Conservation (phyloP, 2,113 vertebrate genomes). For the Prionailurus viverrinus region DNA sequence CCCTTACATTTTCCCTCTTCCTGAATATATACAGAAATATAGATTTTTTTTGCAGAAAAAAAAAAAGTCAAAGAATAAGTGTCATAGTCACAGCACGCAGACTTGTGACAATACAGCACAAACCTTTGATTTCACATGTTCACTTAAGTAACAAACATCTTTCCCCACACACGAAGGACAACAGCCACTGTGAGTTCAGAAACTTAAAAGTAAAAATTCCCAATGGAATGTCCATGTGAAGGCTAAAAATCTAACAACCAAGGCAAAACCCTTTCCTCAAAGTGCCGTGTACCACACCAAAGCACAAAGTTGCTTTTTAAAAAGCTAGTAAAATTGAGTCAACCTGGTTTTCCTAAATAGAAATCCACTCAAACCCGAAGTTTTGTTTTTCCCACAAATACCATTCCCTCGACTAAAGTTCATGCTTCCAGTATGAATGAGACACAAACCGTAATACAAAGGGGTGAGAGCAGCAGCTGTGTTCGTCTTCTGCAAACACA, state of each 20-base stretch:
- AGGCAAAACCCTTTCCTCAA: not conserved
- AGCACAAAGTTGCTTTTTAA: constrained; percentile 27
- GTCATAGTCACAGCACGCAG: not conserved
- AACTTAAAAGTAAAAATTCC: constrained; percentile 50
- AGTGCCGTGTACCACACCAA: not conserved
- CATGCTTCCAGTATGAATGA: not conserved
- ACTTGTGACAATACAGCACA: not conserved
- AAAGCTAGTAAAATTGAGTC: not conserved
- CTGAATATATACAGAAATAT: not conserved
- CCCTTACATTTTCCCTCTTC: not conserved
- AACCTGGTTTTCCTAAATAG: constrained; percentile 2
- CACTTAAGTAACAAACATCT: constrained; percentile 28
- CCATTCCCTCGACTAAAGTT: constrained; percentile 14
- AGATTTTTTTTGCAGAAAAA: constrained; percentile 34
- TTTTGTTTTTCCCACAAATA: not conserved
- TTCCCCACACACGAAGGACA: not conserved
- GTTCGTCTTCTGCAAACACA: not conserved
- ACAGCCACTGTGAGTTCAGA: not conserved
- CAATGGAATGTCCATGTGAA: not conserved
- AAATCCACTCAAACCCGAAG: not conserved
- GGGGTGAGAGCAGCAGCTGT: not conserved
- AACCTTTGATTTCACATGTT: not conserved
- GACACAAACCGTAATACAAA: not conserved
- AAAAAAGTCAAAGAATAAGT: not conserved
- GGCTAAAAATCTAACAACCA: not conserved